Conservation (phyloP, 2,888 invertebrate species). For the Ornithoptera priamus region DNA sequence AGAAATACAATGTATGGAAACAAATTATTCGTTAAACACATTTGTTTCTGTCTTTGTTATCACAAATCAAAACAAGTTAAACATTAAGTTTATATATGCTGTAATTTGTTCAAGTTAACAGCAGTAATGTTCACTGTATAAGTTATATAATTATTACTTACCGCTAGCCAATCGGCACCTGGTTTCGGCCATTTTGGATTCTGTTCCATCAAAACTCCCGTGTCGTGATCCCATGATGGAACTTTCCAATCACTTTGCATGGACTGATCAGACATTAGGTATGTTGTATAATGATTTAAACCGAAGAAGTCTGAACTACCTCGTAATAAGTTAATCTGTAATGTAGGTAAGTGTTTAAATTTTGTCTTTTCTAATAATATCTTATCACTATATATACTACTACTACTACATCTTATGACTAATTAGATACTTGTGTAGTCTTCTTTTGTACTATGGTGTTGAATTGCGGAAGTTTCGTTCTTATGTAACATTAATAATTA, state of each 20-base stretch:
- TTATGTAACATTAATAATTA: too few species aligned
- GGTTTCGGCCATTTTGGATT: conserved; percentile 65
- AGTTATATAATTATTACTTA: conserved; percentile 39
- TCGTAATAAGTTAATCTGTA: conserved; percentile 56
- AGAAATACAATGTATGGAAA: not conserved
- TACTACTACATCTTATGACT: not conserved
- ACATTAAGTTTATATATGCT: not conserved
- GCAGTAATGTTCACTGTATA: not conserved
- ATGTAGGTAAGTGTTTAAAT: conserved; percentile 21
- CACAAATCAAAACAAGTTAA: not conserved
- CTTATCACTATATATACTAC: not conserved
- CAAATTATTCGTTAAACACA: not conserved
- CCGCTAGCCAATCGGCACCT: conserved; percentile 68
- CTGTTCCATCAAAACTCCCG: conserved; percentile 56
- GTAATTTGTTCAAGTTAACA: conserved; percentile 3
- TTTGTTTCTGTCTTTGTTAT: not conserved
- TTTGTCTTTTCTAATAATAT: not conserved
- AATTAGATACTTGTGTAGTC: not conserved
- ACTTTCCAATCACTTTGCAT: conserved; percentile 52
- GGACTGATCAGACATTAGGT: conserved; percentile 57
- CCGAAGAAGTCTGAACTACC: conserved; percentile 81
- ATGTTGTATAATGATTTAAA: conserved; percentile 80
- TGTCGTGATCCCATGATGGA: conserved; percentile 65
- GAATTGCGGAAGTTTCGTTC: not conserved
- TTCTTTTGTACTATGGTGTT: not conserved